phyloP scores from a whole-genome alignment of 2,113 vertebrate genomes.

The Gallinago paraguaiae region DNA sequence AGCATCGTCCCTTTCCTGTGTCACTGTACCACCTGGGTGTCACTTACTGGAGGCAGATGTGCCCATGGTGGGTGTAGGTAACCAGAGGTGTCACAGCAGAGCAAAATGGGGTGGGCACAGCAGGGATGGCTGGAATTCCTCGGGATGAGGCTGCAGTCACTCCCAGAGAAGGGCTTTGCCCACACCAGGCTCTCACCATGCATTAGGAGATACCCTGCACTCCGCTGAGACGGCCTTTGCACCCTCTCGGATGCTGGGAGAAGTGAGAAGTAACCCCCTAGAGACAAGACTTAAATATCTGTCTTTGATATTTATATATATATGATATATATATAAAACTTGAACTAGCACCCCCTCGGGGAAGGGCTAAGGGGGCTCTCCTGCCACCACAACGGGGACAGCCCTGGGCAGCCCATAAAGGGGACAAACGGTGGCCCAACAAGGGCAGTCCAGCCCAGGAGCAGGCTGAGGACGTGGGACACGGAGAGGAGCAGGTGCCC shows the following conservation, averaged over 20 bases:
- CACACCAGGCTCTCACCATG: background rate
- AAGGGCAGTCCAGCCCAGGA: background rate
- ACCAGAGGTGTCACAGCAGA: rapidly evolving
- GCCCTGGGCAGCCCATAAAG: background rate
- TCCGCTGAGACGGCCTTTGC: background rate
- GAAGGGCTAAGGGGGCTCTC: background rate
- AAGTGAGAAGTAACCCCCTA: background rate
- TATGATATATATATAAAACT: no score
- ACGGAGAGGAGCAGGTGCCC: background rate
- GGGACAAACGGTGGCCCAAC: rapidly evolving
- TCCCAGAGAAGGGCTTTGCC: background rate
- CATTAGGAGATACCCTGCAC: background rate
- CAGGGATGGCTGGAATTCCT: background rate
- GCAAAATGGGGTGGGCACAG: rapidly evolving
- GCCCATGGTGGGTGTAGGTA: rapidly evolving
- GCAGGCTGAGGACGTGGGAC: background rate
- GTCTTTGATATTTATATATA: no score
- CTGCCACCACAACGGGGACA: background rate
- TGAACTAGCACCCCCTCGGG: background rate
- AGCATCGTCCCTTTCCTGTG: background rate
- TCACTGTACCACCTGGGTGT: background rate
- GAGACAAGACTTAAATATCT: background rate
- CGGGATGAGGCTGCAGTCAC: background rate
- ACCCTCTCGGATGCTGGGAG: background rate
- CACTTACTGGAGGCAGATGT: background rate